A percentile compares a stretch with the other conserved stretches of the same genome.
These are phyloP conservation scores for Alosa sapidissima DNA, from an alignment of 2,797 vertebrate species.

Conservation along the genomic window DNA sequence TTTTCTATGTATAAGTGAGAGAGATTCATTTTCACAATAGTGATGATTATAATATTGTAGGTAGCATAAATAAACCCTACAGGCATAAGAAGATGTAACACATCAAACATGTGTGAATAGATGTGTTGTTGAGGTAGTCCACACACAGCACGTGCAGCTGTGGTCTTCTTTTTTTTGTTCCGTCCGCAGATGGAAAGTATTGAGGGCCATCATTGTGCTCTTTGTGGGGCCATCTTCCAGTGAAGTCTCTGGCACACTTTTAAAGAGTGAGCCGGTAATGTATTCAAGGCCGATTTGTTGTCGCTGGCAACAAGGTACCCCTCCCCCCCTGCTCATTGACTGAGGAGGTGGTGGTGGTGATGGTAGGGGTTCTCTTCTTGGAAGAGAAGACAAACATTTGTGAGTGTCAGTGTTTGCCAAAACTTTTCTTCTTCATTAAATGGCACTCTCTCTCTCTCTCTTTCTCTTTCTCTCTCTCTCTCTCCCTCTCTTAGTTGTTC, in stretches of 20 bases:
- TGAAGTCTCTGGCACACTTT: conserved; percentile 84
- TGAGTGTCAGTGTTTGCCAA: conserved; percentile 61
- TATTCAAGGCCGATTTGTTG: conserved; percentile 78
- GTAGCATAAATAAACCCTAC: not conserved
- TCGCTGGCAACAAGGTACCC: conserved; percentile 65
- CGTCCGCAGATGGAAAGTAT: conserved; percentile 78
- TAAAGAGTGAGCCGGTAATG: conserved; percentile 79
- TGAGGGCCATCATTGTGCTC: conserved; percentile 78
- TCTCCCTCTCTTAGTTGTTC: not conserved
- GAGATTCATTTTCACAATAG: not conserved
- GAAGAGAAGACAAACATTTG: conserved; percentile 70
- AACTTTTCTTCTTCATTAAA: conserved; percentile 68
- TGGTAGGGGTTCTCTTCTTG: conserved; percentile 57
- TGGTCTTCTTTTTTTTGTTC: conserved; percentile 53
- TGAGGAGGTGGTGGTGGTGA: not conserved
- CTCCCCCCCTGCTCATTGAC: conserved; percentile 50
- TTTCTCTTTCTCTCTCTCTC: conserved; percentile 3
- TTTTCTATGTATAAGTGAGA: not conserved
- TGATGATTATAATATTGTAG: not conserved
- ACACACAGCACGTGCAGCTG: conserved; percentile 72
- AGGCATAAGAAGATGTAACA: not conserved
- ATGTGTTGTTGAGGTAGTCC: conserved; percentile 52
- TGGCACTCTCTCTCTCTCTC: not conserved
- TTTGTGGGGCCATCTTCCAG: conserved; percentile 74
- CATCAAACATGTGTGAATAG: not conserved